These are phyloP conservation scores for Tiliacea aurago DNA, from an alignment of 2,888 invertebrate genomes.

Conservation along the genomic window DNA sequence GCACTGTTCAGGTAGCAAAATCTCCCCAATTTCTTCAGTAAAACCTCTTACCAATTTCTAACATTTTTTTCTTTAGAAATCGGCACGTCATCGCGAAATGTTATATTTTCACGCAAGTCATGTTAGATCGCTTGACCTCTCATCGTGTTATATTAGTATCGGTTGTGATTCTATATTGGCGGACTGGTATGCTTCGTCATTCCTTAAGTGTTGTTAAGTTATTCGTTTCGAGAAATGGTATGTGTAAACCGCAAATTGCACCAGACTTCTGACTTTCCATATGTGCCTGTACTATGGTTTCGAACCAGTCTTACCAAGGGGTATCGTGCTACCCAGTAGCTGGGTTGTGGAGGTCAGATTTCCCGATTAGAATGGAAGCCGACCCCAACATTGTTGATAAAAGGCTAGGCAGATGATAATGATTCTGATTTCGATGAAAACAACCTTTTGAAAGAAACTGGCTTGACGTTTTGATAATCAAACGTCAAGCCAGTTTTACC, in stretches of 20 bases:
- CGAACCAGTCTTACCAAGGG: too few species aligned
- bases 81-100: conserved; percentile 49
- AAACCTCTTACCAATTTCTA: conserved; percentile 11
- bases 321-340: too few species aligned
- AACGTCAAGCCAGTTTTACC: not conserved
- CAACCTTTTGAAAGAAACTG: too few species aligned
- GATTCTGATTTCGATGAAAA: not conserved
- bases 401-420: too few species aligned
- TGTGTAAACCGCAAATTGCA: not conserved
- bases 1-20: not conserved
- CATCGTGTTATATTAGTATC: conserved; percentile 35
- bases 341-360: too few species aligned
- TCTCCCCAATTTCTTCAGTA: not conserved
- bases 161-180: conserved; percentile 43
- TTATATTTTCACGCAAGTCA: conserved; percentile 52
- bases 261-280: not conserved
- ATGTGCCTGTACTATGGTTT: too few species aligned
- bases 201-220: not conserved
- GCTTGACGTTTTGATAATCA: too few species aligned
- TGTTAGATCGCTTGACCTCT: conserved; percentile 53
- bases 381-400: too few species aligned
- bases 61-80: conserved; percentile 21
- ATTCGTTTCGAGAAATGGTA: not conserved
- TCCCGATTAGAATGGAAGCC: too few species aligned
- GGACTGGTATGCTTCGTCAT: conserved; percentile 29